Evolutionary conservation across 92 coral and sea anemone species (phyloP).

Genomic region (Micromussa lordhowensis): DNA sequence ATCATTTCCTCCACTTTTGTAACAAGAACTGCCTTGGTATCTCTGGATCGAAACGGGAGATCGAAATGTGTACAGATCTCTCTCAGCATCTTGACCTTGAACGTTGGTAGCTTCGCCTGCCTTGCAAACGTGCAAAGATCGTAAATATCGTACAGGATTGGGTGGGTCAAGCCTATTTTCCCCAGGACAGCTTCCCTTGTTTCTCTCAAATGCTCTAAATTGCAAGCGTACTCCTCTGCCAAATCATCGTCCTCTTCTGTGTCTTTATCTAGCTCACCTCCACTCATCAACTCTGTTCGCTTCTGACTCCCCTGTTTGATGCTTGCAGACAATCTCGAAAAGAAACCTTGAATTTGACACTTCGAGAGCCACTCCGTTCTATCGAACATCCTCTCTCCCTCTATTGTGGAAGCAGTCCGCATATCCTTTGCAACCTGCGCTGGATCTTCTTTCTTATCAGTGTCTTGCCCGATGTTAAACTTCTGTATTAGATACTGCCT

Average conservation of each 20-base stretch:
- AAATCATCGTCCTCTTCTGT: constrained; percentile 35
- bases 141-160: constrained; percentile 40
- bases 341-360: constrained; percentile 55
- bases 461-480: constrained; percentile 61
- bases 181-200: constrained; percentile 38
- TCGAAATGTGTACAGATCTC: constrained; percentile 53
- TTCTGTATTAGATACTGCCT: too few relatives aligned
- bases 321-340: constrained; percentile 58
- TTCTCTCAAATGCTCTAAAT: constrained; percentile 40
- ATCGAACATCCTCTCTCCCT: constrained; percentile 50
- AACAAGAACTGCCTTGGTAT: constrained; percentile 23
- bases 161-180: constrained; percentile 34
- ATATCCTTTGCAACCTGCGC: constrained; percentile 62
- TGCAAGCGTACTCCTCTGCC: constrained; percentile 51
- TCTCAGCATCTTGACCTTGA: constrained; percentile 44
- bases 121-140: constrained; percentile 38
- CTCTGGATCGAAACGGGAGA: constrained; percentile 7
- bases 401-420: constrained; percentile 50
- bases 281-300: neutral
- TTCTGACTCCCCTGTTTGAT: constrained; percentile 40
- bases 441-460: constrained; percentile 67
- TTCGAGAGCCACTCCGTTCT: constrained; percentile 66
- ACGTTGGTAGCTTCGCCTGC: constrained; percentile 12
- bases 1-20: constrained; percentile 14
- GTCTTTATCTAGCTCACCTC: neutral